phyloP scores from a whole-genome alignment of 2,888 invertebrate genomes.

The Harpalus rufipes region DNA sequence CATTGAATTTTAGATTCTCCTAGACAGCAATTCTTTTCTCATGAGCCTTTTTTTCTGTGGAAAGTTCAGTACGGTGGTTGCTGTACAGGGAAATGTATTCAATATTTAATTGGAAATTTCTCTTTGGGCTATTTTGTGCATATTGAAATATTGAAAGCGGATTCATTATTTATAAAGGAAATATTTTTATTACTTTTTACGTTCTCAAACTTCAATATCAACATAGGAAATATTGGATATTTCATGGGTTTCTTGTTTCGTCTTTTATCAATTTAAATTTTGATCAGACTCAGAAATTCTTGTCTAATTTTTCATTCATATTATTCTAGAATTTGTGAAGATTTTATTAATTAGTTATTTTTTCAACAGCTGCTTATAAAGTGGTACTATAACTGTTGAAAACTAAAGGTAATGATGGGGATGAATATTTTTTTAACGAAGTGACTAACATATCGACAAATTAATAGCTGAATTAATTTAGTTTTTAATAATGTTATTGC shows the following conservation, averaged over 20 bases:
- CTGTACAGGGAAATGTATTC: neutral
- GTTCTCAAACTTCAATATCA: neutral
- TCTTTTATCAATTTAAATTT: neutral
- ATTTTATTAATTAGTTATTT: no score
- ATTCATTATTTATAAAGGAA: conserved; percentile 10
- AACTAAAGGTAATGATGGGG: no score
- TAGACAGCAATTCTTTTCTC: conserved; percentile 17
- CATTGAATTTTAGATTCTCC: conserved; percentile 34
- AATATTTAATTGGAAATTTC: conserved; percentile 32
- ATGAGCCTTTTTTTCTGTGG: conserved; percentile 9
- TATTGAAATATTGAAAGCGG: neutral
- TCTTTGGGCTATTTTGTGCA: neutral
- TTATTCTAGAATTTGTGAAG: neutral
- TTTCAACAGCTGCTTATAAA: no score
- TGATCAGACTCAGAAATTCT: neutral
- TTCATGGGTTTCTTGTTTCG: neutral
- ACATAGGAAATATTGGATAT: neutral
- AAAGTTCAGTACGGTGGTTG: neutral
- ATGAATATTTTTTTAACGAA: no score
- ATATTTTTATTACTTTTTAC: neutral
- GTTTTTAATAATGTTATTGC: no score
- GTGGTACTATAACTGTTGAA: no score
- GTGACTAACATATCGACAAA: no score
- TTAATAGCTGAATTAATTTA: no score
- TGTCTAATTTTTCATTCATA: neutral